Conservation (phyloP, 2,797 vertebrate genomes). For the Columba guinea region DNA sequence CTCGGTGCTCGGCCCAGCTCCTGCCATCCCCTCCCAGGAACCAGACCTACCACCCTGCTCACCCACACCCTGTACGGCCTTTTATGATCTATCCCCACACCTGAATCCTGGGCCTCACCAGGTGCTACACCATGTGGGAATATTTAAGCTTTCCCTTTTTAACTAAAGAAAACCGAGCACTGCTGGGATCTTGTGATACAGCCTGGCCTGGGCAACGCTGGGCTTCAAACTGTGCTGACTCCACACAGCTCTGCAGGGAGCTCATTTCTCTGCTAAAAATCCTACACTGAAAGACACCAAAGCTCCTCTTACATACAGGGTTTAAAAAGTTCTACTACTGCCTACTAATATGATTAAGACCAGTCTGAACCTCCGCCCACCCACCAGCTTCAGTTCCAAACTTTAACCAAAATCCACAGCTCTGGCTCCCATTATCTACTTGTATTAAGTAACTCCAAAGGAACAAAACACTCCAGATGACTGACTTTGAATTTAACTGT, state of each 20-base stretch:
- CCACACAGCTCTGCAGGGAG: neutral
- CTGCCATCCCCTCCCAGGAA: neutral
- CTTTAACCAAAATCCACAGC: neutral
- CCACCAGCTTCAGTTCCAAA: neutral
- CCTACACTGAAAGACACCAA: neutral
- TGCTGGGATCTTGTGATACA: rapidly evolving
- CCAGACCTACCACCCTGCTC: rapidly evolving
- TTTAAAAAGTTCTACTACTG: neutral
- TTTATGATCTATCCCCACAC: rapidly evolving
- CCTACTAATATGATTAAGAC: neutral
- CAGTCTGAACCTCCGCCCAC: neutral
- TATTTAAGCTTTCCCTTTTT: neutral
- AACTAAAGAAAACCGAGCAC: neutral
- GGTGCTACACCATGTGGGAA: neutral
- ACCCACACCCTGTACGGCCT: rapidly evolving
- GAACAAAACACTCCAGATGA: neutral
- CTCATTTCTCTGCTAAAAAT: neutral
- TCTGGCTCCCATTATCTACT: neutral
- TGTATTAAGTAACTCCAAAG: neutral
- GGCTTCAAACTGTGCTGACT: neutral
- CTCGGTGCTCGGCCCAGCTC: conserved; percentile 1
- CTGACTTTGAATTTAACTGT: neutral
- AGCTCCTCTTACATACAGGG: neutral
- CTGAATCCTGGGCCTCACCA: neutral
- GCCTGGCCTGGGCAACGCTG: neutral